phyloP scores from a whole-genome alignment of 2,113 vertebrate genomes.

The Tychaedon coryphoeus region DNA sequence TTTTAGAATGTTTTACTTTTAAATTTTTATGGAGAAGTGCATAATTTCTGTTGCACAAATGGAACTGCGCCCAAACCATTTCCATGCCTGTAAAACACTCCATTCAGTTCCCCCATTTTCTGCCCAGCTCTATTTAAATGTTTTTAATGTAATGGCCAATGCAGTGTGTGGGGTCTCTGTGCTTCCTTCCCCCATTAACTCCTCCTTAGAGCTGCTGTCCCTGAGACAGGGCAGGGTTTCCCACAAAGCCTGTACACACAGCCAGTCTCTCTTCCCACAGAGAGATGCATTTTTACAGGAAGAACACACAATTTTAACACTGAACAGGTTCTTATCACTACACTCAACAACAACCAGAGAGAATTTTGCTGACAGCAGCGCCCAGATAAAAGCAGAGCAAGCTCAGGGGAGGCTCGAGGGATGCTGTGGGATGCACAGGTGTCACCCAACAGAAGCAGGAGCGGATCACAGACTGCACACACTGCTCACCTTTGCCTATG shows the following conservation, averaged over 20 bases:
- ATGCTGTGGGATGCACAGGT: neutral
- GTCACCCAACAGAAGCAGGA: neutral
- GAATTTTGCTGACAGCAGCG: neutral
- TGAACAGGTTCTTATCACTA: neutral
- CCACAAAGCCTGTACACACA: neutral
- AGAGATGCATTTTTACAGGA: neutral
- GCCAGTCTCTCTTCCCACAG: neutral
- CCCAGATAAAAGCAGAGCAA: neutral
- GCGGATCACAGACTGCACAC: neutral
- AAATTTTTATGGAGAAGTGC: neutral
- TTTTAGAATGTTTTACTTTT: neutral
- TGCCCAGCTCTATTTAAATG: neutral
- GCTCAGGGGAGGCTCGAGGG: neutral
- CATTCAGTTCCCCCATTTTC: neutral
- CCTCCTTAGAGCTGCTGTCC: neutral
- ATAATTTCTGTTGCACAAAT: neutral
- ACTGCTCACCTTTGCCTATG: conserved; percentile 77
- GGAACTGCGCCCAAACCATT: neutral
- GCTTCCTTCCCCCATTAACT: neutral
- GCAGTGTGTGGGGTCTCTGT: neutral
- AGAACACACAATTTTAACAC: neutral
- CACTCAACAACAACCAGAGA: neutral
- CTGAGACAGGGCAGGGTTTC: neutral
- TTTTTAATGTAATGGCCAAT: neutral
- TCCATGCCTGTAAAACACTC: neutral